Evolutionary conservation across 2,797 vertebrate species (phyloP), one percentile per base, ranked within the genome.

Genomic region (Acipenser oxyrinchus): DNA sequence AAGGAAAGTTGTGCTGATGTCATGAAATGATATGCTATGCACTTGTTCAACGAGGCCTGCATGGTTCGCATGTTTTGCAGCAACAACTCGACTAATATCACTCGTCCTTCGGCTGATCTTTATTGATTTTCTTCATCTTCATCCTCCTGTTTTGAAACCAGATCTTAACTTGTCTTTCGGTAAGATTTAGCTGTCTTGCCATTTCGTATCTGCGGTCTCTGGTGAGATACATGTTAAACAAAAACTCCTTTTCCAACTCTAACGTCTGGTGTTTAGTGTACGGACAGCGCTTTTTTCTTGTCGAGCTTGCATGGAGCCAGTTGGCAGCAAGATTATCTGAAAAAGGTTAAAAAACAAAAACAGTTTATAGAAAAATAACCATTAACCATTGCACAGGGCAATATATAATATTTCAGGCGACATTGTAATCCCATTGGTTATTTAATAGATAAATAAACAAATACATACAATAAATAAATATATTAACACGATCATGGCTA

Each of bases 71-170:
- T 37, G 23, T 4, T 3, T 37, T 18, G 15, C 1, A 18, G 15
- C 15, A 37, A 37, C 23, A 37, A 37, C 23, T 37, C 23, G 23
- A 37, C 23, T 59, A 18, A 37, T 73, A 66, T 90, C 82, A 93
- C 76, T 90, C 88, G 1, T 95, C 94, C 78, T 94, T 96, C 3
- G 92, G 89, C 73, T 92, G 87, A 71, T 98, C 94, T 85, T 94
- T 96, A 89, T 95, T 98, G 79, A 96, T 95, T 81, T 98, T 99
- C 92, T 99, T 98, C 96, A 99, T 97, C 92, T 99, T 99, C 96
- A 98, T 98, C 82, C 95, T 94, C 81, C 96, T 92, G 82, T 99
- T 99, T 84, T 99, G 96, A 87, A 99, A 98, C 96, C 96, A 98
- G 80, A 99, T 99, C 90, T 99, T 99, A 78, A 99, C 94, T 90